Percentiles rank a stretch among this genome's conserved stretches.
These are phyloP conservation scores for Hiodon alosoides DNA, from an alignment of 2,113 vertebrate species.

Conservation along the genomic window DNA sequence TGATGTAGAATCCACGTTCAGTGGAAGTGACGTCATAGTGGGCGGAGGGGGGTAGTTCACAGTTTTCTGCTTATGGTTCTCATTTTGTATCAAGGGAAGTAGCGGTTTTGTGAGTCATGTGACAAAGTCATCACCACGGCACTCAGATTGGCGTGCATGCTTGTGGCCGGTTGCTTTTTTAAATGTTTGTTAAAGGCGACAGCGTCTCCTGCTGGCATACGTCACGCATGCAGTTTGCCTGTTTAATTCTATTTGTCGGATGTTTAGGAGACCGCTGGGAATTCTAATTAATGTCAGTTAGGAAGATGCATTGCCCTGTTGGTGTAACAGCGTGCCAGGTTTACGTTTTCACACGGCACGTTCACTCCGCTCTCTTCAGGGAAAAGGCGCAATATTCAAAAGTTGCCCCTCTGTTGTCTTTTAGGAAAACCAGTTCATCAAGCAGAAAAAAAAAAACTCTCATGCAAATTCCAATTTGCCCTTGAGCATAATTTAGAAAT, in stretches of 20 bases:
- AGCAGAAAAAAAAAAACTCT: constrained; percentile 79
- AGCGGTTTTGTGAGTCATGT: too few relatives aligned
- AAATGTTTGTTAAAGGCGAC: constrained; percentile 43
- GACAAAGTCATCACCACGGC: too few relatives aligned
- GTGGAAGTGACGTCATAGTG: too few relatives aligned
- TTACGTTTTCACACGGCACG: constrained; percentile 78
- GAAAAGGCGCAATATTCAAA: constrained; percentile 79
- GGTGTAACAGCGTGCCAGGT: constrained; percentile 73
- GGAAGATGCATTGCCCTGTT: constrained; percentile 79
- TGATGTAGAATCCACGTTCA: too few relatives aligned
- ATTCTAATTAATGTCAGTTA: constrained; percentile 87
- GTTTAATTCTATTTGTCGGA: constrained; percentile 84
- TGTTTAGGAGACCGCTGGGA: constrained; percentile 82
- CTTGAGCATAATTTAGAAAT: constrained; percentile 99
- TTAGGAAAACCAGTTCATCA: constrained; percentile 81
- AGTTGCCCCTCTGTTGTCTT: constrained; percentile 82
- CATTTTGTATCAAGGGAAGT: too few relatives aligned
- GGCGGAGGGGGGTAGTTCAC: too few relatives aligned
- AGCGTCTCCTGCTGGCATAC: constrained; percentile 62
- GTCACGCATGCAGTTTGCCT: constrained; percentile 66
- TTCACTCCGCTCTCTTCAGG: constrained; percentile 76
- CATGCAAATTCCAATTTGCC: constrained; percentile 99
- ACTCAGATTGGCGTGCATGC: too few relatives aligned
- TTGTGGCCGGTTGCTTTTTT: constrained; percentile 29
- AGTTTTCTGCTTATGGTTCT: too few relatives aligned